A percentile compares a stretch with the other conserved stretches of the same genome.
Conservation (phyloP, 2,113 vertebrate genomes). For the Brevimyrus niger region DNA sequence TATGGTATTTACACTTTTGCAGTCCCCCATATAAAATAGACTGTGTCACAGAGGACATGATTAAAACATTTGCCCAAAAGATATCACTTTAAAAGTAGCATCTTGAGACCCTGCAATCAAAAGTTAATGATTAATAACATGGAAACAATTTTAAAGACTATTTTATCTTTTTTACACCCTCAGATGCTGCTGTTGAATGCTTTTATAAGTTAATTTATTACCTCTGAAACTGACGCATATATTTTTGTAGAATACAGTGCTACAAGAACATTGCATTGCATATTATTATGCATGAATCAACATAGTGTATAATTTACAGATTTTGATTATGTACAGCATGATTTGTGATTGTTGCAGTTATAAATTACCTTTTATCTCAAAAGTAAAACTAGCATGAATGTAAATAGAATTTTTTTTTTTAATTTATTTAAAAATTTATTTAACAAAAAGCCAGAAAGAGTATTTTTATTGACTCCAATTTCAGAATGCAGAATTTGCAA, state of each 20-base stretch:
- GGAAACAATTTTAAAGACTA: not conserved
- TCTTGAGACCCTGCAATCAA: not conserved
- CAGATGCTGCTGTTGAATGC: not conserved
- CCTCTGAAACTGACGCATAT: not conserved
- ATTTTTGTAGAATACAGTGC: not conserved
- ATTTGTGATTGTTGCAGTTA: not conserved
- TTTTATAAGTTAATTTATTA: not conserved
- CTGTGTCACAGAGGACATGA: not conserved
- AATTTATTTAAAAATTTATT: not conserved
- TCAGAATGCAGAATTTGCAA: not conserved
- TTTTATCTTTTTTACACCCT: not conserved
- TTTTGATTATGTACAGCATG: not conserved
- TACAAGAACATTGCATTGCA: not conserved
- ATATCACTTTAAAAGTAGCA: not conserved
- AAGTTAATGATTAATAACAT: not conserved
- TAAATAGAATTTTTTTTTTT: too few relatives aligned
- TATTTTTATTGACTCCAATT: not conserved
- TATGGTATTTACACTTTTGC: not conserved
- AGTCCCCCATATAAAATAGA: not conserved
- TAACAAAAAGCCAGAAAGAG: not conserved
- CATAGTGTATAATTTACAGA: not conserved
- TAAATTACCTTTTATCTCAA: not conserved
- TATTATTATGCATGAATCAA: not conserved
- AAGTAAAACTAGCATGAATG: not conserved
- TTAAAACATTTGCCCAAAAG: not conserved